Conservation (phyloP, 2,113 vertebrate genomes). For the Equus przewalskii region DNA sequence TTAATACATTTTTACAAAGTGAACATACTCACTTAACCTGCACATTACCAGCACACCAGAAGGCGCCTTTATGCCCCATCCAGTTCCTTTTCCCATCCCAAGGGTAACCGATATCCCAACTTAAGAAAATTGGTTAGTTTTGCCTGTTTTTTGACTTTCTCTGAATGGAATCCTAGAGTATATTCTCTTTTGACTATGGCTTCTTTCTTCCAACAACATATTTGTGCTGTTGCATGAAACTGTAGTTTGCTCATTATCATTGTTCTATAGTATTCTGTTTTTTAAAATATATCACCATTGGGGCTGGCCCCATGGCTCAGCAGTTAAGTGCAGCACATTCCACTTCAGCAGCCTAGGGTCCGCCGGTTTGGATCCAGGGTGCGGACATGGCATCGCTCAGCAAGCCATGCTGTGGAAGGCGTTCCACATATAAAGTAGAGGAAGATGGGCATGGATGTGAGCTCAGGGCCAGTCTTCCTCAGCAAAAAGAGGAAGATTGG, state of each 20-base stretch:
- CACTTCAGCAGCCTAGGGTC: too few species aligned
- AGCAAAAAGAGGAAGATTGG: too few species aligned
- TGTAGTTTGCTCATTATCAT: background rate
- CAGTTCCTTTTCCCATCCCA: background rate
- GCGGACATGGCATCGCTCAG: too few species aligned
- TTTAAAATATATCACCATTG: background rate
- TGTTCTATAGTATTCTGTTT: background rate
- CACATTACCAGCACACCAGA: background rate
- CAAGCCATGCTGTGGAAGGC: too few species aligned
- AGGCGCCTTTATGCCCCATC: background rate
- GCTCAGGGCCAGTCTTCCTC: too few species aligned
- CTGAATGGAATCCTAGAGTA: background rate
- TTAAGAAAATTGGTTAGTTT: background rate
- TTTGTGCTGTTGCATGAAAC: background rate
- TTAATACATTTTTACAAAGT: slow-evolving; percentile 4
- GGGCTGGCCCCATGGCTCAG: too few species aligned
- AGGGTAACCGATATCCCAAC: background rate
- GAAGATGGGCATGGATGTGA: too few species aligned
- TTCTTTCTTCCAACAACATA: background rate
- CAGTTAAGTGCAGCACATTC: too few species aligned
- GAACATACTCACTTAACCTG: background rate
- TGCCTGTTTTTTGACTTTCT: background rate
- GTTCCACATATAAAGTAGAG: too few species aligned
- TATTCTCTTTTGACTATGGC: background rate
- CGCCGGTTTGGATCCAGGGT: too few species aligned